Evolutionary conservation across 2,797 vertebrate species (phyloP), one percentile per base, ranked within the genome.

Genomic region (Pterois miles): DNA sequence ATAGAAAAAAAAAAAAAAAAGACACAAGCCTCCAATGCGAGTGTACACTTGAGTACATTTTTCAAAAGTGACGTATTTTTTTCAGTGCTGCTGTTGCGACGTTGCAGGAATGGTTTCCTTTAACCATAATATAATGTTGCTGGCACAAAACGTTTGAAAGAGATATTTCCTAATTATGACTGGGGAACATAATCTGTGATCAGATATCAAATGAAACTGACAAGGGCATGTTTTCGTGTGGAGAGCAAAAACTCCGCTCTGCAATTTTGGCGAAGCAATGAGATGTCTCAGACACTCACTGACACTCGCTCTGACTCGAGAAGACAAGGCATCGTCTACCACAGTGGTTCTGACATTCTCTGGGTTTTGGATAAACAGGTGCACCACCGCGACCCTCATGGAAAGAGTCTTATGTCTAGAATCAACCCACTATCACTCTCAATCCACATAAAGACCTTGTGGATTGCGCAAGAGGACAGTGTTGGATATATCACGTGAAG

Each of bases 131-230:
- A 86, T 84, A 84, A 89, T 72, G 71, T 81, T 86, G 83, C 81
- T 87, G 86, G 88, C 87, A 71, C 71, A 63, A 77, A 88, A 76
- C n/a, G 59, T 82, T 75, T 72, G 22, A 88, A 87, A 87, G 81
- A 86, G 85, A 92, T 91, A 91, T 93, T 91, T 93, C 84, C 81
- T 89, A 92, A 93, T 92, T 90, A 93, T 88, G 85, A 92, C 81
- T 77, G 62, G 85, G 90, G 86, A 92, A 83, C 85, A 89, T 93
- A 91, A 93, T 93, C 87, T 90, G 91, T 90, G 88, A 93, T 93
- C 90, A 86, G 86, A 93, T 93, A 92, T 91, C 90, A 91, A 88
- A 92, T 89, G 84, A 89, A 93, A 89, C 89, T 87, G 84, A 83
- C 80, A 50, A 69, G 85, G 85, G 87, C 83, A 78, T 91, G 88